phyloP scores from a whole-genome alignment of 2,113 vertebrate genomes.

The Leptosomus discolor region DNA sequence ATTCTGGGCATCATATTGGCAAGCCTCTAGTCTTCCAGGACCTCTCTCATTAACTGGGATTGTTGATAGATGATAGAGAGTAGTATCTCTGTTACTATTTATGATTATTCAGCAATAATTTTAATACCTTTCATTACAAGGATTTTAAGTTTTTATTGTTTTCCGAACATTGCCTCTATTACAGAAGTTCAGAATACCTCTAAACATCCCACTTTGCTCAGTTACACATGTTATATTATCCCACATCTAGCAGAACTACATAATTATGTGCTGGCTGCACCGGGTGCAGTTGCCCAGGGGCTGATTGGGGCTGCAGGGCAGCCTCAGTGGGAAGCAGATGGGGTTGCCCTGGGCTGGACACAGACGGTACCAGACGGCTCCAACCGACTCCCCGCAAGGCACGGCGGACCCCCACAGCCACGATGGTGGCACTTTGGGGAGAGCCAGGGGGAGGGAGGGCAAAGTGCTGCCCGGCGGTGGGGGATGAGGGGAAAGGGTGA shows the following conservation, averaged over 20 bases:
- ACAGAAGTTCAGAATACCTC: background rate
- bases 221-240: background rate
- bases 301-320: fast-evolving
- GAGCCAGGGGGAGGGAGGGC: background rate
- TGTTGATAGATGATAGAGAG: too few relatives aligned
- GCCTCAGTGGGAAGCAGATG: too few relatives aligned
- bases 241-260: background rate
- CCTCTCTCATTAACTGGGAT: too few relatives aligned
- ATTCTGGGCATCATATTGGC: too few relatives aligned
- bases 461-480: fast-evolving
- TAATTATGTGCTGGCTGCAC: background rate
- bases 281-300: fast-evolving
- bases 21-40: too few relatives aligned
- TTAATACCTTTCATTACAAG: background rate
- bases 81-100: background rate
- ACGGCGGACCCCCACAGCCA: background rate
- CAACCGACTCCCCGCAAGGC: background rate
- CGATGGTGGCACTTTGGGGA: fast-evolving
- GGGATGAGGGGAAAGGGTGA: fast-evolving
- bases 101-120: background rate
- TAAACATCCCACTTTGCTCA: background rate
- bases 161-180: background rate
- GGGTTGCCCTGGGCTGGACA: too few relatives aligned
- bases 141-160: background rate
- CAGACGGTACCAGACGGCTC: background rate